Evolutionary conservation across 2,113 vertebrate species (phyloP).

Genomic region (Catharus fuscescens): DNA sequence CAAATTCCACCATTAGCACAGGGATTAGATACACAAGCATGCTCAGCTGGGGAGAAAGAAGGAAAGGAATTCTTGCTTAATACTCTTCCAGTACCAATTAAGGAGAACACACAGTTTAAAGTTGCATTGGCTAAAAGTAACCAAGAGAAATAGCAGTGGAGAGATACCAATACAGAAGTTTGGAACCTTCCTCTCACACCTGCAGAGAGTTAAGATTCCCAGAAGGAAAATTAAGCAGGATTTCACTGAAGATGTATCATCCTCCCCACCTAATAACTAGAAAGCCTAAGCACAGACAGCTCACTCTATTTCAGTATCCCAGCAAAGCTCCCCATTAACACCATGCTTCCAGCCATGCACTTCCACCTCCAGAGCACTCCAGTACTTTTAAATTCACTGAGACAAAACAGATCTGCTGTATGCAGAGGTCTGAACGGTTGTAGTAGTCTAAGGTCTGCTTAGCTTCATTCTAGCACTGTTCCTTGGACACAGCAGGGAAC

Average conservation of each 20-base stretch:
- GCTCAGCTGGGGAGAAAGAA: constrained; percentile 80
- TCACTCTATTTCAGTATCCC: neutral
- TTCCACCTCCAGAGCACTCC: neutral
- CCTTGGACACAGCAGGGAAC: neutral
- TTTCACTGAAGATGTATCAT: neutral
- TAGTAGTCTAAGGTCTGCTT: neutral
- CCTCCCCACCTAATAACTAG: neutral
- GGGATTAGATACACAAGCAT: constrained; percentile 93
- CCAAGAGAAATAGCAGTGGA: neutral
- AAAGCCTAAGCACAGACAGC: neutral
- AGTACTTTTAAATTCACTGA: neutral
- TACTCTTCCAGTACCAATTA: neutral
- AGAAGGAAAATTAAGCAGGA: neutral
- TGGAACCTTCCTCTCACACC: neutral
- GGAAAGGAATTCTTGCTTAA: constrained; percentile 4
- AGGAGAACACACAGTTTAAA: neutral
- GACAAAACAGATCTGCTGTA: neutral
- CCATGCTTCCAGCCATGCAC: neutral
- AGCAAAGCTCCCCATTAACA: neutral
- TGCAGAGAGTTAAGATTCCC: neutral
- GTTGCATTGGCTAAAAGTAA: neutral
- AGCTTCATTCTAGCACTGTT: neutral
- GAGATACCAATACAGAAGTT: neutral
- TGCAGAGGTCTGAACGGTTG: neutral
- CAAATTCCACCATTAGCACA: constrained; percentile 94